Base-by-base conservation (phyloP, 1,140 invertebrate genomes). In the Aphelinus atriplicis region DNA sequence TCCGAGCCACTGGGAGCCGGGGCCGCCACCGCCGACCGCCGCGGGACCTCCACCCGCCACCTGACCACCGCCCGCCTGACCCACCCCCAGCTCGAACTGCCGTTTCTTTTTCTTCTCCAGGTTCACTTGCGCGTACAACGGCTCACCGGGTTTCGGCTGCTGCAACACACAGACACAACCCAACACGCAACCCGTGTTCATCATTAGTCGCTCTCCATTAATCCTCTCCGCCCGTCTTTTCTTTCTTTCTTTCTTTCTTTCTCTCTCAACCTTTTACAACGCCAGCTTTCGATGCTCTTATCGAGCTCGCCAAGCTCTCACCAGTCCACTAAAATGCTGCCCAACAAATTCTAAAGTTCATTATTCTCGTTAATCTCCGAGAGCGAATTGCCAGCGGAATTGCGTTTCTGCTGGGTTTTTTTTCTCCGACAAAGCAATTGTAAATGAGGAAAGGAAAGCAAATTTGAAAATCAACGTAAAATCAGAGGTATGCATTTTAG, bases 91-190 rank as follows among this genome's bases (percentile, higher is more conserved):
- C 81, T 89, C 89, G 81, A 87, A 89, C 81, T 91, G 91, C 73
- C 91, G 89, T 84, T 92, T 92, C 81, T 92, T 92, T 85, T 94
- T 94, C 88, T 93, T 93, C 84, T 94, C 93, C 86, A 93, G 90
- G 84, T 94, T 94, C 79, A 94, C 93, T 90, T 94, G 93, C 84
- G 93, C 93, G 87, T 94, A 94, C 57, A 94, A 89, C 79, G 93
- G 93, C 88, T 94, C 93, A 80, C 90, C 90, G 78, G 90, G 88
- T 87, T 90, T 90, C 79, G 89, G 86, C 88, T 90, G 89, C 88
- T 90, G 86, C 83, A 90, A 90, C 85, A 89, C 83, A 87, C 83
- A 81, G 83, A 84, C 51, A 53, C 51, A 6, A 85, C 84, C 78
- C 85, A 85, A 86, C 85, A 66, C 26, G 26, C 26, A 26, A 26